phyloP scores from a whole-genome alignment of 2,797 vertebrate genomes.

The Enteromius viviparus region DNA sequence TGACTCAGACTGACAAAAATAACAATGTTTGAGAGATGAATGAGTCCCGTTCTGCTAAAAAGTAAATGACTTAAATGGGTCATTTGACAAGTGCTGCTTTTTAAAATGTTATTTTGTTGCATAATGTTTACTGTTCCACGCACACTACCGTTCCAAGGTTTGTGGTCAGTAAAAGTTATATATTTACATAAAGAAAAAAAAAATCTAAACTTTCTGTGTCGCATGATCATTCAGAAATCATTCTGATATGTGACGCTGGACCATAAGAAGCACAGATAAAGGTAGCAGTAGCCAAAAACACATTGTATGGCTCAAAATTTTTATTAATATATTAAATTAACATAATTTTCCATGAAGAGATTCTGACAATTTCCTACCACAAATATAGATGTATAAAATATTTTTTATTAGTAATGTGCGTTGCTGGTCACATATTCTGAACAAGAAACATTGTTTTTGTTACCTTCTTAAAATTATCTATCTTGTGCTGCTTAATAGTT shows the following conservation, averaged over 20 bases:
- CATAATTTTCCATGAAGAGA: no score
- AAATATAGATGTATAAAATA: no score
- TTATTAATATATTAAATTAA: no score
- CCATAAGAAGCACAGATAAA: no score
- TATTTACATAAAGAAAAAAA: not conserved
- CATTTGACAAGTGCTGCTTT: not conserved
- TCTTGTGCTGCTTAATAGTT: not conserved
- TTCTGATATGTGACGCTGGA: not conserved
- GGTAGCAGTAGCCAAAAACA: no score
- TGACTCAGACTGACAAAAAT: not conserved
- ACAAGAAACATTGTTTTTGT: not conserved
- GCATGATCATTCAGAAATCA: not conserved
- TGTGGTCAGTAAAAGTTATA: not conserved
- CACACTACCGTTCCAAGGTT: no score
- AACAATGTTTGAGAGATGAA: not conserved
- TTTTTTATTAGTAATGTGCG: no score
- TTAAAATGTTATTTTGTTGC: not conserved
- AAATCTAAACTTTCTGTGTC: not conserved
- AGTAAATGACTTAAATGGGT: not conserved
- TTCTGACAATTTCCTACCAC: no score
- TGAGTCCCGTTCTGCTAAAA: no score
- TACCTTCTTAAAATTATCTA: not conserved
- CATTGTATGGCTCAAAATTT: no score
- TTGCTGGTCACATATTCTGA: not conserved
- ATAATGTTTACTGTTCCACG: not conserved